Percentiles rank a stretch among this genome's conserved stretches.
phyloP scores from a whole-genome alignment of 2,113 vertebrate genomes.

The Alexandromys fortis region DNA sequence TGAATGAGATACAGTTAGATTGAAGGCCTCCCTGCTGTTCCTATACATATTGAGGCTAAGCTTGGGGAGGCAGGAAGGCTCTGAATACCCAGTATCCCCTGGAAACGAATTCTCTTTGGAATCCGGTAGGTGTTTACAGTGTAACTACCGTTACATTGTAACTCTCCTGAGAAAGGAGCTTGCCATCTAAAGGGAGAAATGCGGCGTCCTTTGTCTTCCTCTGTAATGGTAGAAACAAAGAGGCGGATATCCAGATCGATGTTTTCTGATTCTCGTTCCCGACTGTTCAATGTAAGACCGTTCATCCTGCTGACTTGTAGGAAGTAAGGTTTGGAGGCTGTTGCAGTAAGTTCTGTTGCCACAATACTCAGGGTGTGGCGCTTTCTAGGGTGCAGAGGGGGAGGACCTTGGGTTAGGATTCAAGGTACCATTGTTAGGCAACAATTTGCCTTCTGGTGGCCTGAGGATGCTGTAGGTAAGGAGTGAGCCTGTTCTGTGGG shows the following conservation, averaged over 20 bases:
- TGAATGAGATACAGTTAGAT: not conserved
- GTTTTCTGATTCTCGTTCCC: not conserved
- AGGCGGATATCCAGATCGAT: not conserved
- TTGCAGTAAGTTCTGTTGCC: not conserved
- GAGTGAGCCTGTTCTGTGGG: not conserved
- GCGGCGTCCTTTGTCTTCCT: not conserved
- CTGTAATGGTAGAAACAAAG: not conserved
- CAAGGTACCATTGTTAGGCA: constrained; percentile 72
- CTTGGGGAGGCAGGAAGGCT: not conserved
- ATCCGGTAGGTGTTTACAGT: constrained; percentile 39
- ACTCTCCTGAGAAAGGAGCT: not conserved
- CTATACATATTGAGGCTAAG: not conserved
- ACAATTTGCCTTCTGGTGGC: constrained; percentile 66
- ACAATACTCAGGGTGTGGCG: constrained; percentile 36
- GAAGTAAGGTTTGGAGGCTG: not conserved
- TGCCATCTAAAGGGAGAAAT: not conserved
- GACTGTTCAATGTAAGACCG: not conserved
- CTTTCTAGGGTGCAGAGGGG: not conserved
- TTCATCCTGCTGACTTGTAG: not conserved
- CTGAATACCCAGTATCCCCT: not conserved
- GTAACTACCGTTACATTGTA: constrained; percentile 31
- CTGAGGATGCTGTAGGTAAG: not conserved
- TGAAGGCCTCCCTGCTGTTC: not conserved
- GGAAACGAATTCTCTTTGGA: constrained; percentile 30
- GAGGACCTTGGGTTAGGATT: not conserved